Evolutionary conservation across 2,888 invertebrate genomes (phyloP), one percentile per base, ranked within the genome.

Genomic region (Clanis bilineata): DNA sequence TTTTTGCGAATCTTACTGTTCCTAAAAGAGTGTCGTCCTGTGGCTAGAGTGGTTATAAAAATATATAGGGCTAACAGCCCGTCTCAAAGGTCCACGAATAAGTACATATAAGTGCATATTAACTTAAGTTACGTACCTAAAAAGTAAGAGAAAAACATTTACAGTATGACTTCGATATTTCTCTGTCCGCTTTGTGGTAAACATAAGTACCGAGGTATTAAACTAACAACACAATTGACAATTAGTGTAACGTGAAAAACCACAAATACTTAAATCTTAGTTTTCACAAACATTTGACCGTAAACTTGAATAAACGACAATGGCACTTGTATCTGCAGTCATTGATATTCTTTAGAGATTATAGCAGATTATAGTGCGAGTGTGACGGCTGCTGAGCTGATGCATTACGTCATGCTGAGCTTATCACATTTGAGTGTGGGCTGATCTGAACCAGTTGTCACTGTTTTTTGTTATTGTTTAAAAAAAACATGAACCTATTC

Each of bases 311-410:
- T 51, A 51, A 51, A 18, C 28, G 28, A 28, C 15, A 28, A 51
- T 51, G 18, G 15, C 28, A 51, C 28, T 28, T 28, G 28, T 51
- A 15, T 51, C 28, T 28, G 28, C 28, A 32, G 7, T 18, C 28
- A 32, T 32, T 51, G 18, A 51, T 51, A 51, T 51, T 28, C 47
- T 47, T 47, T 51, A 2, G 32, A 32, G 51, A 51, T 51, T 51
- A 25, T 5, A 7, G 36, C 2, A 32, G 51, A 51, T 51, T 51
- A 25, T 5, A 7, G 36, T 12, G 18, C 7, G 28, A 51, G 9
- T 32, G 51, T 15, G 28, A 32, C 18, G 32, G 51, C 51, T 18
- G 25, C 51, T 32, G 21, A 45, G 51, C 10, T 6, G 36, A 36
- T 36, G 18, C 9, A 51, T 51, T 51, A 51, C 51, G 51, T 51